Conservation (phyloP, 2,888 invertebrate species). For the Byasa hedistus region DNA sequence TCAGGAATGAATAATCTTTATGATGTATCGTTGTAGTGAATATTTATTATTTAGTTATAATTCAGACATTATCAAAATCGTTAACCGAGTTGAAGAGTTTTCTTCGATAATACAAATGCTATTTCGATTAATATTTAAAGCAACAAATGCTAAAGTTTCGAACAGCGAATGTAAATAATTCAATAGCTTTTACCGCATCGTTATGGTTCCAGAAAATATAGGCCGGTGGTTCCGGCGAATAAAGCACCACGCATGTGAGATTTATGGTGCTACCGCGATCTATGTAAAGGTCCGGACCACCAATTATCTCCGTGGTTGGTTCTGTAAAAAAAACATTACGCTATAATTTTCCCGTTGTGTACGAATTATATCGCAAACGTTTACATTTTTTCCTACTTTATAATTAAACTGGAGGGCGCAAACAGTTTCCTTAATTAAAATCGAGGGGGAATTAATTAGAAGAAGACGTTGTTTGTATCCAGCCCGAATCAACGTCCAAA, state of each 20-base stretch:
- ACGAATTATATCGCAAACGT: not conserved
- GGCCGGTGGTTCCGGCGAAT: constrained; percentile 95
- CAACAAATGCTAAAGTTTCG: not conserved
- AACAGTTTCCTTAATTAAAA: constrained; percentile 26
- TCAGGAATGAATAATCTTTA: too few species aligned
- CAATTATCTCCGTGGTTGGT: constrained; percentile 94
- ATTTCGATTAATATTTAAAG: not conserved
- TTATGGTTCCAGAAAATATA: constrained; percentile 98
- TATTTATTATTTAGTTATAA: too few species aligned
- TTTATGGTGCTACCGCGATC: constrained; percentile 96
- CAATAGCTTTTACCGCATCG: constrained; percentile 86
- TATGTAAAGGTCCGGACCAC: constrained; percentile 94
- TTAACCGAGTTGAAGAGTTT: not conserved
- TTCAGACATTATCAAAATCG: too few species aligned
- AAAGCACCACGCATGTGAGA: constrained; percentile 93
- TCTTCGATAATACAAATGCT: not conserved
- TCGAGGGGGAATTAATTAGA: constrained; percentile 41
- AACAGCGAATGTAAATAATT: constrained; percentile 3
- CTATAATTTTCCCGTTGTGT: constrained; percentile 17
- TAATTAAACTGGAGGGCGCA: constrained; percentile 26
- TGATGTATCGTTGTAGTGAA: too few species aligned
- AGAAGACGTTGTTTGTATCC: constrained; percentile 40
- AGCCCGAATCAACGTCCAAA: constrained; percentile 37
- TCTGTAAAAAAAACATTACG: constrained; percentile 81
- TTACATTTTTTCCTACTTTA: constrained; percentile 10